A percentile compares a stretch with the other conserved stretches of the same genome.
phyloP scores from a whole-genome alignment of 2,797 vertebrate genomes.

The Sebastes ruberrimus region DNA sequence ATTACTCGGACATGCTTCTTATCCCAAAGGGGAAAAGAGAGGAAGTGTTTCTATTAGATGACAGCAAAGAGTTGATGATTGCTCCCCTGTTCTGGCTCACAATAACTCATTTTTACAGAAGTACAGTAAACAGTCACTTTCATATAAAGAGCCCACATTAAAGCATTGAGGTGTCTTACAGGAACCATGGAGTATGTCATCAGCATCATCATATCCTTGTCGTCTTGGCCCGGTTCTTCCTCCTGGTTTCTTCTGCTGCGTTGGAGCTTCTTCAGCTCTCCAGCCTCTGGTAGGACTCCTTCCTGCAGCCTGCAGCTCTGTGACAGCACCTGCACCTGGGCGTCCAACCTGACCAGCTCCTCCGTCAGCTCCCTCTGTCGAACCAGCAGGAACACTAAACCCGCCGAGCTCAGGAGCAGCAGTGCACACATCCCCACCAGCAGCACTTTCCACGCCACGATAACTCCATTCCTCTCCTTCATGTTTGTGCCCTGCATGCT shows the following conservation, averaged over 20 bases:
- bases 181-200: constrained; percentile 91
- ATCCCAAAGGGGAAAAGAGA: constrained; percentile 14
- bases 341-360: constrained; percentile 80
- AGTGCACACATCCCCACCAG: constrained; percentile 77
- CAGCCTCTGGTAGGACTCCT: background rate
- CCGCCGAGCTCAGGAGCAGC: constrained; percentile 80
- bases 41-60: constrained; percentile 1
- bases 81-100: background rate
- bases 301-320: constrained; percentile 50
- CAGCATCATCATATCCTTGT: constrained; percentile 86
- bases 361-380: constrained; percentile 82
- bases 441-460: constrained; percentile 61
- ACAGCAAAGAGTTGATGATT: background rate
- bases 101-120: background rate
- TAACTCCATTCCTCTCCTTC: constrained; percentile 43
- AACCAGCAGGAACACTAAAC: constrained; percentile 81
- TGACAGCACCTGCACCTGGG: constrained; percentile 56
- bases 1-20: background rate
- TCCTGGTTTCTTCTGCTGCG: constrained; percentile 79
- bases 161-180: constrained; percentile 75
- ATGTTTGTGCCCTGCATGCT: constrained; percentile 28
- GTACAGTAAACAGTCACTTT: background rate
- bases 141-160: background rate
- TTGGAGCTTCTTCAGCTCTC: constrained; percentile 42
- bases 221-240: constrained; percentile 33